Conservation (phyloP, 2,797 vertebrate genomes). For the Ctenochaetus hawaiiensis region DNA sequence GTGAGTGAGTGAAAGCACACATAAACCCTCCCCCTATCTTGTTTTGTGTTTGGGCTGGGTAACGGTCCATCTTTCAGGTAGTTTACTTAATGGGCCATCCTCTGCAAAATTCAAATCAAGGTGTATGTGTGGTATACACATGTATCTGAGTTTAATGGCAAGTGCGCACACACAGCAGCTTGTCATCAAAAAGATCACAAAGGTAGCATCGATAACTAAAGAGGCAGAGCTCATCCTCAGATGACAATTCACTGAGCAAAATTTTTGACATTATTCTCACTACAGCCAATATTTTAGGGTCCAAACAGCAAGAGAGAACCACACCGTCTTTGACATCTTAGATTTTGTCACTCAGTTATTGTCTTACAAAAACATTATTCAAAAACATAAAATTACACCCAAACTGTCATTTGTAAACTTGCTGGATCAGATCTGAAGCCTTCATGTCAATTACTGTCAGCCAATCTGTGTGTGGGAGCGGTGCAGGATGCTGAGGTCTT, state of each 20-base stretch:
- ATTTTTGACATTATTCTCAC: neutral
- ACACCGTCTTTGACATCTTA: no score
- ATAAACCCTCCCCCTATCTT: constrained; percentile 25
- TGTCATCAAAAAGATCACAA: neutral
- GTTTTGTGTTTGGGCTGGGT: constrained; percentile 35
- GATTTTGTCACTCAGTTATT: neutral
- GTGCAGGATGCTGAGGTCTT: constrained; percentile 33
- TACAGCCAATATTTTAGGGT: neutral
- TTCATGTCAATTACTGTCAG: constrained; percentile 37
- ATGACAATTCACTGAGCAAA: neutral
- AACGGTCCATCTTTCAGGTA: constrained; percentile 39
- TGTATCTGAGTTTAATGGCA: constrained; percentile 17
- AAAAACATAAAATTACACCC: constrained; percentile 17
- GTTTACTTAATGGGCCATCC: constrained; percentile 49
- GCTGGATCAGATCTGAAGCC: constrained; percentile 41
- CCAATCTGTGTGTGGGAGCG: constrained; percentile 41
- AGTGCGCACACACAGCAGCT: neutral
- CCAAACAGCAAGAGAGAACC: no score
- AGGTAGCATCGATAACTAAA: constrained; percentile 5
- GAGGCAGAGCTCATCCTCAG: neutral
- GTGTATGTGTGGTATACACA: constrained; percentile 7
- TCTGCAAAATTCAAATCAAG: constrained; percentile 24
- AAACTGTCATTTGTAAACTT: constrained; percentile 40
- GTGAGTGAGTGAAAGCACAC: constrained; percentile 20
- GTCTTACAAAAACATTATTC: constrained; percentile 2